Evolutionary conservation across 2,888 invertebrate species (phyloP).

Genomic region (Seira musarum): DNA sequence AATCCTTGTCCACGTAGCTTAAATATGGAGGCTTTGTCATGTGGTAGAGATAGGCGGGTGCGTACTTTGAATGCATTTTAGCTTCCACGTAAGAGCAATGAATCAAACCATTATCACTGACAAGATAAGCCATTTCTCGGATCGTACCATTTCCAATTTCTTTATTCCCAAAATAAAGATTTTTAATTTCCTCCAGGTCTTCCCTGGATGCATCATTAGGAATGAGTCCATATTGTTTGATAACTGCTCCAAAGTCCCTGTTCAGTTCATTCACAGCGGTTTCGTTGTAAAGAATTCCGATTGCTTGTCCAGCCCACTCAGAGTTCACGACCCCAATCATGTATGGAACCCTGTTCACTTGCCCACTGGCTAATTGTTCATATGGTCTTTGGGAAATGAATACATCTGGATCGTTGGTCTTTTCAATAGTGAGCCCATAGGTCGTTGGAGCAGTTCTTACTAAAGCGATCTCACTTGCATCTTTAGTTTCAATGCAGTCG

Average conservation of each 20-base stretch:
- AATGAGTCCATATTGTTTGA: too few relatives aligned
- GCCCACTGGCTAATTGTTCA: neutral
- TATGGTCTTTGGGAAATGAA: conserved; percentile 34
- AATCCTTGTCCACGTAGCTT: conserved; percentile 73
- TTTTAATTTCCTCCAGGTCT: neutral
- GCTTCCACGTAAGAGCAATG: conserved; percentile 25
- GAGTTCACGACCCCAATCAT: conserved; percentile 18
- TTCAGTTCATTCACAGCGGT: neutral
- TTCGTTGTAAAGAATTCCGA: neutral
- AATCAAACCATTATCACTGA: neutral
- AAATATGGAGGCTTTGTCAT: conserved; percentile 28
- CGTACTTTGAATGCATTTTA: neutral
- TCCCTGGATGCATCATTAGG: too few relatives aligned
- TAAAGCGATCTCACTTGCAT: conserved; percentile 21
- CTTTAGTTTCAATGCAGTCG: conserved; percentile 25
- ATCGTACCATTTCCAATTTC: conserved; percentile 34
- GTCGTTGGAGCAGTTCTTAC: neutral
- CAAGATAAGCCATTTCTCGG: neutral
- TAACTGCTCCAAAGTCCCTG: too few relatives aligned
- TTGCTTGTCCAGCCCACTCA: neutral
- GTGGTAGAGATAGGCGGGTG: conserved; percentile 27
- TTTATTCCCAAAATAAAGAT: conserved; percentile 40
- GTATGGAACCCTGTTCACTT: conserved; percentile 24
- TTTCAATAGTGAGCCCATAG: neutral
- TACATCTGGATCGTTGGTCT: neutral